Evolutionary conservation across 1,140 invertebrate species (phyloP).

Genomic region (Cherax quadricarinatus): DNA sequence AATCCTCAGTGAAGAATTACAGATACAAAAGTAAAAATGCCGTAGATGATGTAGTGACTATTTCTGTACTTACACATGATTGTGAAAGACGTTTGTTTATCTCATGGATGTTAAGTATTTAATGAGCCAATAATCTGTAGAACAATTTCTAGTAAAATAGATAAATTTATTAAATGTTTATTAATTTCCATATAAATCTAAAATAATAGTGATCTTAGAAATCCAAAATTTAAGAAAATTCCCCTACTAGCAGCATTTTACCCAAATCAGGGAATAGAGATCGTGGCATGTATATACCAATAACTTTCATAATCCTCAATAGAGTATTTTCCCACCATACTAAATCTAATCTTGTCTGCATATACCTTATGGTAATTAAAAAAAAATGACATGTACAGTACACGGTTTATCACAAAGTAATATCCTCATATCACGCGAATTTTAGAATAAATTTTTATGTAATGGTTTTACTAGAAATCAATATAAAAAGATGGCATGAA

Average conservation of each 20-base stretch:
- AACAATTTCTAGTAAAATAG: no score
- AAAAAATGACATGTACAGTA: not conserved
- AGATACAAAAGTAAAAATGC: slow-evolving; percentile 67
- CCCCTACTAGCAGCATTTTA: not conserved
- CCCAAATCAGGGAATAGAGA: not conserved
- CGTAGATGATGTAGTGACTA: slow-evolving; percentile 29
- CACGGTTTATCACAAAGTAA: not conserved
- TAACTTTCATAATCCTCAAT: not conserved
- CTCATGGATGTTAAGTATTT: no score
- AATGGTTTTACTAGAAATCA: not conserved
- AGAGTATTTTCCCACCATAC: not conserved
- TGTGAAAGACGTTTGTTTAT: not conserved
- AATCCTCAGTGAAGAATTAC: slow-evolving; percentile 53
- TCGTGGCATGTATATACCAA: not conserved
- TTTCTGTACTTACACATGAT: not conserved
- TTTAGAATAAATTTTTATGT: not conserved
- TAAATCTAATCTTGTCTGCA: not conserved
- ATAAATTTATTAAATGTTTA: no score
- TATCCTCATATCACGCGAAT: not conserved
- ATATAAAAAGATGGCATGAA: not conserved
- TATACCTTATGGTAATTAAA: not conserved
- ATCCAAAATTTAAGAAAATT: not conserved
- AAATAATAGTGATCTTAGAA: not conserved
- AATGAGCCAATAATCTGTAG: not conserved
- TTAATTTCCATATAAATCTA: not conserved